Evolutionary conservation across 1,140 invertebrate genomes (phyloP), one percentile per base, ranked within the genome.

Genomic region (Scaptomyza montana): DNA sequence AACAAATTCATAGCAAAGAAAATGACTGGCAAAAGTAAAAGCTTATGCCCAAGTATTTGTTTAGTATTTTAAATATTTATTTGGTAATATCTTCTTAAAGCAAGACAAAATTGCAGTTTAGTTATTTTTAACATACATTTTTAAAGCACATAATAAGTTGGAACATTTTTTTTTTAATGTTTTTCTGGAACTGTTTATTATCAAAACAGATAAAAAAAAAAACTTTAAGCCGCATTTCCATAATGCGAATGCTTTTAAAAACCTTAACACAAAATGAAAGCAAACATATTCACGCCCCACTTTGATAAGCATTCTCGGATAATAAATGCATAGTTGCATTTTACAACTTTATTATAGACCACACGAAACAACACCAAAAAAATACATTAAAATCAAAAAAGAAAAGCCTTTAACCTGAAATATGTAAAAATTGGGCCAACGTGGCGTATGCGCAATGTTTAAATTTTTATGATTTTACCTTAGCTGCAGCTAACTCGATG

Each of bases 301-400:
- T 75, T 73, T 80, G 36, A 65, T 73, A 68, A 68, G 61, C 60
- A 80, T 80, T 80, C 67, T 62, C 41, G 19, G 43, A 59, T 47
- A 51, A 80, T 85, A 80, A 80, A 85, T 85, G 65, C 61, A 73
- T 68, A 80, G 76, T 77, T 69, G 46, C 51, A 59, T 59, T 84
- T 85, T 86, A 80, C 65, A 85, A 65, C 81, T 77, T 80, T 66
- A 80, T 77, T 71, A 80, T 78, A 41, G 66, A 61, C 74, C 59
- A 50, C 74, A 53, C 67, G n/a, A 43, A 69, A 30, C 21, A 51
- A 41, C 60, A 61, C 25, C 7, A 49, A 30, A 12, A 46, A 47
- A n/a, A 21, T 39, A 30, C 21, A 67, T 30, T 46, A 50, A 39
- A 60, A n/a, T 21, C 49, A 60, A 45, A 46, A 46, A 61, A 30